Evolutionary conservation across 2,113 vertebrate genomes (phyloP), one percentile per base, ranked within the genome.

Genomic region (Leptobrachium leishanense): DNA sequence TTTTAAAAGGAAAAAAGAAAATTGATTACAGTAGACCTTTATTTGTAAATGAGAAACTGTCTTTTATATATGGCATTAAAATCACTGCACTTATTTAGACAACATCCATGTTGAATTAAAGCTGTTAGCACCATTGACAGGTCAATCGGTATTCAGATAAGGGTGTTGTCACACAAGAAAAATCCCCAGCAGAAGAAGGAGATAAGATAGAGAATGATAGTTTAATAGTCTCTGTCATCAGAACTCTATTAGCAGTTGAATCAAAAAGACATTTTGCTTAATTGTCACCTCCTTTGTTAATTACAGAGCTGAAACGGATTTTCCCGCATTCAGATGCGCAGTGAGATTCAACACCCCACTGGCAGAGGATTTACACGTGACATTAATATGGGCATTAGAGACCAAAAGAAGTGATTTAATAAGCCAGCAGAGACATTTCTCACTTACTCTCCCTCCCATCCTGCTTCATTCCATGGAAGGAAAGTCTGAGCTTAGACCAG

Each of bases 131-230:
- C 4, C 55, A 59, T 8, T 77, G 67, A 39, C 53, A 72, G 42
- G 59, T 77, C 66, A 59, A 57, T 69, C 40, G 43, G 53, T 41
- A 62, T 74, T 74, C 72, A 74, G 40, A 62, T 57, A 76, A 75
- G 41, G 40, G 39, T 41, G 10, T 72, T 72, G 31, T 40, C 53
- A 55, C 39, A 31, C 50, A 59, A 72, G 71, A 42, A 40, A 55
- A 74, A 53, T 69, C 41, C 9, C 53, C 31, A 12, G 50, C 59
- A 57, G 43, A 66, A 76, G 53, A n/a, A 59, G 9, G 8, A 57
- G 65, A 76, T 69, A 39, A 77, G 67, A 57, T 41, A 57, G 53
- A 12, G 71, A 40, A 59, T 72, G 71, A 72, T 72, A 72, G 13
- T 55, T 72, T 72, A 57, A 72, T 72, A 57, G 40, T 72, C 71